phyloP scores from a whole-genome alignment of 2,888 invertebrate species.

The Antitype chi region DNA sequence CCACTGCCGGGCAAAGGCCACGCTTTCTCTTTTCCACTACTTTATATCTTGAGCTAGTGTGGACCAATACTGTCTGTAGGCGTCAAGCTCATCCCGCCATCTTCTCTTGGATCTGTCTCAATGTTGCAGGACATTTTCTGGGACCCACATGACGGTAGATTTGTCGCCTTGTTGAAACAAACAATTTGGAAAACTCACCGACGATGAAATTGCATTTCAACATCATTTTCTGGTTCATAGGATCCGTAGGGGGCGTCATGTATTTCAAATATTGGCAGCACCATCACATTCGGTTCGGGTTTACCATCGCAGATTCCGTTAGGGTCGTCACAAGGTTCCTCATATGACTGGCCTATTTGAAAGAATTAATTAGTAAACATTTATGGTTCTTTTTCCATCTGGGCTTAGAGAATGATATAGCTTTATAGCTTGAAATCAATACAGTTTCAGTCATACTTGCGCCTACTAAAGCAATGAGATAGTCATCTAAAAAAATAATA shows the following conservation, averaged over 20 bases:
- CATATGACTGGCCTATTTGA: background rate
- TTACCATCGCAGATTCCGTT: background rate
- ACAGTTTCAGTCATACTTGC: background rate
- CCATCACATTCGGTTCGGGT: background rate
- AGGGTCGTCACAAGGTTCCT: background rate
- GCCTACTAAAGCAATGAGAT: background rate
- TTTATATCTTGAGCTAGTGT: too few species aligned
- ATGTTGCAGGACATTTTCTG: too few species aligned
- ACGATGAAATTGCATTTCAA: constrained; percentile 17
- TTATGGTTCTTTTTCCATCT: too few species aligned
- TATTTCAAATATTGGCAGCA: constrained; percentile 49
- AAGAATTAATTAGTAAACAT: background rate
- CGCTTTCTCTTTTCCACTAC: too few species aligned
- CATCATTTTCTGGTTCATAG: constrained; percentile 17
- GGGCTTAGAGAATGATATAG: background rate
- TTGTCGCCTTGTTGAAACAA: background rate
- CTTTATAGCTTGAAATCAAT: background rate
- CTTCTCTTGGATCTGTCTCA: too few species aligned
- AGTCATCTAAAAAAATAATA: background rate
- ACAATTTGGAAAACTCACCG: constrained; percentile 25
- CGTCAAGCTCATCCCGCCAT: too few species aligned
- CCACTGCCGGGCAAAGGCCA: too few species aligned
- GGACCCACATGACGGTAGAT: too few species aligned
- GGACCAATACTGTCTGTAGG: too few species aligned
- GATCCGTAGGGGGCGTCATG: constrained; percentile 6